phyloP scores from a whole-genome alignment of 2,113 vertebrate genomes.

The Vombatus ursinus region DNA sequence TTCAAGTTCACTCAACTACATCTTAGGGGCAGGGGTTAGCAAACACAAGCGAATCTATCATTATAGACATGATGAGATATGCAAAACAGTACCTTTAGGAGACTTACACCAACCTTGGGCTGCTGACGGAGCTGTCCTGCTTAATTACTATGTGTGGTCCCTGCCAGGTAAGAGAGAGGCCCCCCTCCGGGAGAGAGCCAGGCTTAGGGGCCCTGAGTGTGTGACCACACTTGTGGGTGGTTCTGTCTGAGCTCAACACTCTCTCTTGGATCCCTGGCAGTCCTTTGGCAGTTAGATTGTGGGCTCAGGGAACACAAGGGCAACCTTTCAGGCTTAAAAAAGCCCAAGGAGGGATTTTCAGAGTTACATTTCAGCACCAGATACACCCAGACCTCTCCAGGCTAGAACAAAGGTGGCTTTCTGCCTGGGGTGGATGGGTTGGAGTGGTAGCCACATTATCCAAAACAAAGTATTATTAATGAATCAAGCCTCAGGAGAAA shows the following conservation, averaged over 20 bases:
- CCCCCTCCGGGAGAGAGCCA: not conserved
- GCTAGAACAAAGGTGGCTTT: not conserved
- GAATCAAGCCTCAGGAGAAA: not conserved
- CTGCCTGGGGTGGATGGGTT: not conserved
- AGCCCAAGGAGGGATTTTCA: not conserved
- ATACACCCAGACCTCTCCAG: not conserved
- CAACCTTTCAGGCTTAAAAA: not conserved
- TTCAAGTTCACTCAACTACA: not conserved
- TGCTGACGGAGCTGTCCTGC: constrained; percentile 70
- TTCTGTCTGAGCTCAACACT: not conserved
- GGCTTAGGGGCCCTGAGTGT: not conserved
- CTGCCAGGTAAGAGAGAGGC: constrained; percentile 77
- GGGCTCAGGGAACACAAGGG: not conserved
- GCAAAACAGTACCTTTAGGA: constrained; percentile 59
- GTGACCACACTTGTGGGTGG: not conserved
- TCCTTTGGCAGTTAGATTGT: not conserved
- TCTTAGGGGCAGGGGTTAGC: constrained; percentile 38
- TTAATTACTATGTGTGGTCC: constrained; percentile 84
- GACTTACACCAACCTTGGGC: not conserved
- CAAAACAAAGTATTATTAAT: not conserved
- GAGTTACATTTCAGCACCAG: not conserved
- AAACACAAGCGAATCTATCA: constrained; percentile 46
- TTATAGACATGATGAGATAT: constrained; percentile 61
- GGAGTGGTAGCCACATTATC: not conserved
- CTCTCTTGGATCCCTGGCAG: not conserved